Base-by-base conservation (phyloP, 2,113 vertebrate species). In the Callochromis pleurospilus region DNA sequence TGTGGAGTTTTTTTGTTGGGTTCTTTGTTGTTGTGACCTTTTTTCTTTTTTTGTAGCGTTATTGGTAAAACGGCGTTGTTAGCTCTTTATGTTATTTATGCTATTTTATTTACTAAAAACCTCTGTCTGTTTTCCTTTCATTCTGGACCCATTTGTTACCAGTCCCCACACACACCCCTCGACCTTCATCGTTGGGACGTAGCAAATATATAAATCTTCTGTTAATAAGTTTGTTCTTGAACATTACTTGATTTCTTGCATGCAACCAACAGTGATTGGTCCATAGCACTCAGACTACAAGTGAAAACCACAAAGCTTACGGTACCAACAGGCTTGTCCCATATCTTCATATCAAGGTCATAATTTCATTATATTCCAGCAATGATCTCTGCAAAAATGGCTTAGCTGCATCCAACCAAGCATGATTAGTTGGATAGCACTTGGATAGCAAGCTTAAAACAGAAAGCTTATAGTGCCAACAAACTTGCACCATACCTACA, bases 181-280 rank as follows among this genome's bases (percentile, higher is more conserved):
- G 7, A 17, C 14, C 55, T 17, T 31, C 55, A 31, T 3, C 0
- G 0, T 31, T 8, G 55, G 55, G 56, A 31, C 26, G 3, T 31
- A 58, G 31, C 14, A 58, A 58, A 31, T 58, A 12, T n/a, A 36
- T 36, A 12, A 62, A 36, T 62, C 31, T 62, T 65, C 31, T 36
- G 60, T 65, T 65, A 7, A 65, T n/a, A 36, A 36, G 12, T 65
- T 38, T 65, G 31, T 65, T 65, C 31, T n/a, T 5, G 5, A 65
- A 12, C 31, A n/a, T 65, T 10, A 65, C 31, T n/a, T 65, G 60
- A 1, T 65, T 65, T 65, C 31, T 65, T 65, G 33, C 60, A 65
- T 65, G 60, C 11, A 68, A 38, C 19, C 60, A 38, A 38, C 19
- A 8, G 33, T 21, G 62, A 38, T 21, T 68, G 60, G 4, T 38